These are phyloP conservation scores for Hydractinia echinata DNA, from an alignment of 30 jellyfish, hydroid and myxozoan genomes.

Conservation along the genomic window DNA sequence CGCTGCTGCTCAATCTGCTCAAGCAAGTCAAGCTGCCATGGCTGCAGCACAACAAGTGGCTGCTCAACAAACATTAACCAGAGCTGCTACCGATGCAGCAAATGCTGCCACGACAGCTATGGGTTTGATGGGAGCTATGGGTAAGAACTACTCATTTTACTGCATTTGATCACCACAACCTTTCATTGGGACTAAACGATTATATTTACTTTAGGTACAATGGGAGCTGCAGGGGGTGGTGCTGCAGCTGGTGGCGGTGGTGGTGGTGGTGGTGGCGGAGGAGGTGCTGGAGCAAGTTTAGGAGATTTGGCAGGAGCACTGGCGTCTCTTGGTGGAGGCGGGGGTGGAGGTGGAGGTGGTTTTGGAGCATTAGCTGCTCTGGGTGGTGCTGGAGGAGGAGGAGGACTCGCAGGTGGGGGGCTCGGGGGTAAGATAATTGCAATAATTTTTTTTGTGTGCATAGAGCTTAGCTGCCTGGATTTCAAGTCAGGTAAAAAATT, in stretches of 20 bases:
- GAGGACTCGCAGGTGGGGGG: slow-evolving; percentile 89
- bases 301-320: slow-evolving; percentile 77
- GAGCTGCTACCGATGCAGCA: slow-evolving; percentile 96
- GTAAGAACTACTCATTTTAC: background rate
- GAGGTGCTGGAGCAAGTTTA: slow-evolving; percentile 61
- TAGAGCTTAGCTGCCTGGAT: too few species aligned
- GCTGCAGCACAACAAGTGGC: slow-evolving; percentile 96
- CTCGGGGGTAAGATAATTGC: slow-evolving; percentile 37
- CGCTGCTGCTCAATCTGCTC: slow-evolving; percentile 88
- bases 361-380: slow-evolving; percentile 73
- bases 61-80: slow-evolving; percentile 86
- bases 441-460: too few species aligned
- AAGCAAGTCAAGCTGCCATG: slow-evolving; percentile 95
- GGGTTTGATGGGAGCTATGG: slow-evolving; percentile 86
- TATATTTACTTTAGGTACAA: slow-evolving; percentile 23
- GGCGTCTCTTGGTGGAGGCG: slow-evolving; percentile 63
- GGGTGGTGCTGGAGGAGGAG: slow-evolving; percentile 72
- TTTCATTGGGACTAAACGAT: slow-evolving; percentile 21
- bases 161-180: background rate
- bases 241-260: slow-evolving; percentile 58
- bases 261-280: slow-evolving; percentile 54
- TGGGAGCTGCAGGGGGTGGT: slow-evolving; percentile 59
- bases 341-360: slow-evolving; percentile 64
- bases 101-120: slow-evolving; percentile 94
- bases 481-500: too few species aligned